Evolutionary conservation across 2,797 vertebrate genomes (phyloP).

Genomic region (Rhabdophis nuchalis): DNA sequence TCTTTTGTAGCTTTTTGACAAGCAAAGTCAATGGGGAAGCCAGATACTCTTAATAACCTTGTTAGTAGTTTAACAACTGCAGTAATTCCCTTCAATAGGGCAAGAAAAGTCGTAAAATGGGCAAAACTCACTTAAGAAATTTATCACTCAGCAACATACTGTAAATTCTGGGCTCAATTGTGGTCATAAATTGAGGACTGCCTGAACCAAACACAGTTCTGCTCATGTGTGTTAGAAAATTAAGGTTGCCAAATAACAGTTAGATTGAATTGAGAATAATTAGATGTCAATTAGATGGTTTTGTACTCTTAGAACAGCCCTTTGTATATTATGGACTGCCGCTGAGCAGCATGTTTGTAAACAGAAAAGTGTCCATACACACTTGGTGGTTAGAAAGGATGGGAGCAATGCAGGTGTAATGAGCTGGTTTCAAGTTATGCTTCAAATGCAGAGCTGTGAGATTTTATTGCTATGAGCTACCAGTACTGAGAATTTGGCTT

Average conservation of each 20-base stretch:
- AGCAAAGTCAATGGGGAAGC: neutral
- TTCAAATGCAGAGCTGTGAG: neutral
- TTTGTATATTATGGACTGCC: neutral
- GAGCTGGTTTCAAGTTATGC: neutral
- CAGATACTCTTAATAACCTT: neutral
- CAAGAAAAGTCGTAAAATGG: neutral
- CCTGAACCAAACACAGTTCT: neutral
- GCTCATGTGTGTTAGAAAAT: neutral
- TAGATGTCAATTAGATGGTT: neutral
- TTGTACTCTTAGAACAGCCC: neutral
- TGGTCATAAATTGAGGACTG: neutral
- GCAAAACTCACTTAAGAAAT: neutral
- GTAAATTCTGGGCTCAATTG: neutral
- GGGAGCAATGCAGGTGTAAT: neutral
- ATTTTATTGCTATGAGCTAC: neutral
- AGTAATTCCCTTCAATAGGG: neutral
- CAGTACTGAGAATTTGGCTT: neutral
- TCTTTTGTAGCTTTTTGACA: neutral
- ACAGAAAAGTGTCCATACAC: neutral
- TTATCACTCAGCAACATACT: neutral
- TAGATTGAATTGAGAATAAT: neutral
- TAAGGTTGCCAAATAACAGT: neutral
- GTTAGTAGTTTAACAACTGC: neutral
- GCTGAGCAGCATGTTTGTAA: neutral
- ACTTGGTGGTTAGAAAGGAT: neutral